Conservation (phyloP, 2,113 vertebrate species). For the Globicephala melas region DNA sequence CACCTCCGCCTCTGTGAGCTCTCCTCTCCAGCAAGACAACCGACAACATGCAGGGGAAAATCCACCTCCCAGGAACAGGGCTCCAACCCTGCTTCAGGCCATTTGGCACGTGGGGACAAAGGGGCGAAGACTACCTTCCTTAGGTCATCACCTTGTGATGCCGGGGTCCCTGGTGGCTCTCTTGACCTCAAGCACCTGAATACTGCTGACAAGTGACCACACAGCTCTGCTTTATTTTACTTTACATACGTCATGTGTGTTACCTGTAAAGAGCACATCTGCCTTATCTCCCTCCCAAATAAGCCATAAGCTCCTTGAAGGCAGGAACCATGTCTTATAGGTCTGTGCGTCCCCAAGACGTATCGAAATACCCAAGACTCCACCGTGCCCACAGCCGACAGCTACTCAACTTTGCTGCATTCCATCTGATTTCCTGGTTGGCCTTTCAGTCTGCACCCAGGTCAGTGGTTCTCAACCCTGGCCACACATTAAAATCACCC, state of each 20-base stretch:
- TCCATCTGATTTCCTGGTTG: background rate
- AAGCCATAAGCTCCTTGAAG: background rate
- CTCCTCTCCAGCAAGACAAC: background rate
- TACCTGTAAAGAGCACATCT: background rate
- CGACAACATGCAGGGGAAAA: background rate
- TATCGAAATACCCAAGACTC: background rate
- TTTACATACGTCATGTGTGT: background rate
- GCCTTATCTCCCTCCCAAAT: background rate
- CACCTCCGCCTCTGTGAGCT: background rate
- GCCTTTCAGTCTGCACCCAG: background rate
- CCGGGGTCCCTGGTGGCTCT: background rate
- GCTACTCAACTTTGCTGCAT: accelerated
- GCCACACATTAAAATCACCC: background rate
- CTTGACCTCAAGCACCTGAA: background rate
- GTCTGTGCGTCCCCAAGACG: background rate
- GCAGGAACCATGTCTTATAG: background rate
- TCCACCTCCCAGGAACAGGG: background rate
- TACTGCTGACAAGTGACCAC: background rate
- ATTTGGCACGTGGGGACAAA: background rate
- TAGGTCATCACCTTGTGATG: background rate
- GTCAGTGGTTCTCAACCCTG: background rate
- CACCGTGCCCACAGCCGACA: too few relatives aligned
- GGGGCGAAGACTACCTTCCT: background rate
- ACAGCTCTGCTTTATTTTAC: background rate
- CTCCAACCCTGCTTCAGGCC: background rate